Conservation (phyloP, 2,113 vertebrate genomes). For the Phaetusa simplex region DNA sequence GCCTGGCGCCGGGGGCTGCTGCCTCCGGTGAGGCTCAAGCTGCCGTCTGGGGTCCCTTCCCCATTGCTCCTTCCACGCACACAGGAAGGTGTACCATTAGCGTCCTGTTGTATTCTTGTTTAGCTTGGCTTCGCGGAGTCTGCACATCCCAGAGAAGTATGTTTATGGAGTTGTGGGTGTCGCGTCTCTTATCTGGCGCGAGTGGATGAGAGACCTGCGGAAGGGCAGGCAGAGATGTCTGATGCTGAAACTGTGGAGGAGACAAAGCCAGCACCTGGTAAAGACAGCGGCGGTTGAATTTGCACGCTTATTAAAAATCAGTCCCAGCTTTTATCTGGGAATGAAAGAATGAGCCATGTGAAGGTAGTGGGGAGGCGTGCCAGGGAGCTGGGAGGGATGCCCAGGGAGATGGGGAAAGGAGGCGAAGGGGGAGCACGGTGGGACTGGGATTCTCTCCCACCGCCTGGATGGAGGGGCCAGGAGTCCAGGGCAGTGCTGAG, state of each 20-base stretch:
- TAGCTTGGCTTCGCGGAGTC: neutral
- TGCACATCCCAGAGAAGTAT: neutral
- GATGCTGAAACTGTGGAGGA: neutral
- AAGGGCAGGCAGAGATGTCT: neutral
- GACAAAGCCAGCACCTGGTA: neutral
- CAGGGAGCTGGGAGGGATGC: neutral
- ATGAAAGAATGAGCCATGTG: neutral
- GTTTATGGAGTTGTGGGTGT: neutral
- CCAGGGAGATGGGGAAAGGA: neutral
- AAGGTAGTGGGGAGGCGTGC: neutral
- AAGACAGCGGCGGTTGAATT: neutral
- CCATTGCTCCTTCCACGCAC: neutral
- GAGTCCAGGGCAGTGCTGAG: neutral
- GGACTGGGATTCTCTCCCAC: neutral
- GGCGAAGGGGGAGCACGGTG: neutral
- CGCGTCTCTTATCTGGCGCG: neutral
- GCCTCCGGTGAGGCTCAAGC: neutral
- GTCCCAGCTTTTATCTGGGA: neutral
- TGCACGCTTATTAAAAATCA: neutral
- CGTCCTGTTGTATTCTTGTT: neutral
- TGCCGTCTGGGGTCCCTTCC: neutral
- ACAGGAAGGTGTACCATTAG: neutral
- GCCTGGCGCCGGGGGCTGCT: neutral
- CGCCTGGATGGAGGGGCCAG: accelerated
- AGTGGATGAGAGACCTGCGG: neutral